These are phyloP conservation scores for Siderastrea siderea DNA, from an alignment of 92 coral and sea anemone genomes.

Conservation along the genomic window DNA sequence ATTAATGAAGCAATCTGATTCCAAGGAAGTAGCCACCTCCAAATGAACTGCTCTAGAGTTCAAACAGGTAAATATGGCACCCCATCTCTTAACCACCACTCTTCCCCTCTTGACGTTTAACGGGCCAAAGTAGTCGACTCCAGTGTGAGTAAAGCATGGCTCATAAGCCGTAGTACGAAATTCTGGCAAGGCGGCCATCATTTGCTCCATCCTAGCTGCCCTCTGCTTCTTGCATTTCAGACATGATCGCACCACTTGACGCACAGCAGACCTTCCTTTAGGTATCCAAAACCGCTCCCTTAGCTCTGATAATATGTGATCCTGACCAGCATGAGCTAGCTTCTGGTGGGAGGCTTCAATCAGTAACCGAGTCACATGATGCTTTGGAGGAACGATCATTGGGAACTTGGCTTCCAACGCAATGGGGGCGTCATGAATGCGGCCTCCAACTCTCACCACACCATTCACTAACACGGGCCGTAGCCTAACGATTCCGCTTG, in stretches of 20 bases:
- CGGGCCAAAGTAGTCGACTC: constrained; percentile 66
- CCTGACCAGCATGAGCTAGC: constrained; percentile 68
- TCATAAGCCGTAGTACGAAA: constrained; percentile 48
- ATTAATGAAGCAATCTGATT: constrained; percentile 52
- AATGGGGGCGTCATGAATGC: constrained; percentile 39
- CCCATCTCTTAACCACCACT: constrained; percentile 60
- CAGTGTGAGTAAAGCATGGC: constrained; percentile 67
- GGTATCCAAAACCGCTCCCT: constrained; percentile 55
- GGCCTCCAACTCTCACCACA: constrained; percentile 59
- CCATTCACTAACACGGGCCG: constrained; percentile 30
- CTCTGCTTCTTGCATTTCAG: constrained; percentile 49
- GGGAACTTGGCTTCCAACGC: constrained; percentile 46
- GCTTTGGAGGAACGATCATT: constrained; percentile 56
- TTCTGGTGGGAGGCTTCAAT: constrained; percentile 51
- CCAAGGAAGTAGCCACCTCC: constrained; percentile 56
- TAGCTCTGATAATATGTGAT: constrained; percentile 49
- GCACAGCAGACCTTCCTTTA: constrained; percentile 51
- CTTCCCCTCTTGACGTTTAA: constrained; percentile 58
- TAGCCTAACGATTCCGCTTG: constrained; percentile 51
- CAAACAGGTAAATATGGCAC: constrained; percentile 66
- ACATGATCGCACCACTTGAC: constrained; percentile 53
- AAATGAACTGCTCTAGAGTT: constrained; percentile 55
- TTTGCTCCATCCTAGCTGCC: constrained; percentile 56
- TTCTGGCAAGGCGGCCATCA: constrained; percentile 57
- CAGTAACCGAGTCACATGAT: constrained; percentile 57